Base-by-base conservation (phyloP, 2,113 vertebrate genomes). In the Grantiella picta region DNA sequence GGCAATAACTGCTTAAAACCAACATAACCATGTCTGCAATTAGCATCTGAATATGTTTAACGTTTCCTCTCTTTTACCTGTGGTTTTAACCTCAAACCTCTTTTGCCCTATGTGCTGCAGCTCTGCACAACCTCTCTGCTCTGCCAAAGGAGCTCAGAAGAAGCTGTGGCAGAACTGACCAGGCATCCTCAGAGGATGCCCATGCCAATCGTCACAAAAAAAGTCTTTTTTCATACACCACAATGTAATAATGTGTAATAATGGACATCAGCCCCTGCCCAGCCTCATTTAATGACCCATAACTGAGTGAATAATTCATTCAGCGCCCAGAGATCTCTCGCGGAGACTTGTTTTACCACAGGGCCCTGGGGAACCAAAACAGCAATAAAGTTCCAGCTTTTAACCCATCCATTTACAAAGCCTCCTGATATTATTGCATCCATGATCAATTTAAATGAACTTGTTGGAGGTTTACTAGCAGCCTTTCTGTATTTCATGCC, bases 301-400 rank as follows among this genome's bases (percentile, higher is more conserved):
- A 95, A 94, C 91, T 82, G 95, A 81, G 87, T 93, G 94, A 97
- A 96, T 97, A 95, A 97, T 97, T 97, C 93, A 96, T 95, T 92
- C 92, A 95, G 83, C 3, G 57, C 89, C 82, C 49, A 36, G 85
- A 75, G 96, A 90, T 93, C 73, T 88, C 80, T 38, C 4, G 15
- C 63, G 83, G 95, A 96, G 92, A 85, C 95, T 96, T 95, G 95
- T 94, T 97, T 96, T 94, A 96, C 84, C 86, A 77, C 61, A 65
- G 76, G 54, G 61, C 93, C 86, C 79, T 16, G 23, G 87, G 96
- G 95, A 95, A 85, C 77, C 50, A 95, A 96, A 96, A 78, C 78
- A 96, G 91, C 90, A 94, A 89, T 96, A 95, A 94, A 83, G 80
- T 92, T 96, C 63, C 93, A 92, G 92, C 96, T 96, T 91, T 94